phyloP scores from a whole-genome alignment of 2,888 invertebrate species.

The Timandra comae region DNA sequence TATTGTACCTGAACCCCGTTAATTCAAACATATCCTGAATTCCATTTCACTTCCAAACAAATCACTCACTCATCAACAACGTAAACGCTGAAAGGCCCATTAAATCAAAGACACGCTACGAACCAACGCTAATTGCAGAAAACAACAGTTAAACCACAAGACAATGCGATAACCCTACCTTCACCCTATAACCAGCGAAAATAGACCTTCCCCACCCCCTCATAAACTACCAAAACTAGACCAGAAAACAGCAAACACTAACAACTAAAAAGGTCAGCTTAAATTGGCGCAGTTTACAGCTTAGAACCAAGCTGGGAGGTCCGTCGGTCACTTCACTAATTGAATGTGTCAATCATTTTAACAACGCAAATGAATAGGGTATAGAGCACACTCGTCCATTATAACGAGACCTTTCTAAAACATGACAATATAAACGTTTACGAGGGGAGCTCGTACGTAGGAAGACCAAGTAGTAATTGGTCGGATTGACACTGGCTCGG shows the following conservation, averaged over 20 bases:
- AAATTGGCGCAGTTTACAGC: constrained; percentile 45
- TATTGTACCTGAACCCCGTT: neutral
- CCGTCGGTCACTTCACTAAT: constrained; percentile 81
- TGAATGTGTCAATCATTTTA: constrained; percentile 89
- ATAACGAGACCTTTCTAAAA: constrained; percentile 33
- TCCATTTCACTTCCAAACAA: constrained; percentile 28
- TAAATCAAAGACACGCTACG: constrained; percentile 62
- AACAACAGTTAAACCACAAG: constrained; percentile 65
- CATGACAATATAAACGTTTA: constrained; percentile 14
- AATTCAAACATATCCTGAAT: constrained; percentile 1
- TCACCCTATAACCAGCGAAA: constrained; percentile 34
- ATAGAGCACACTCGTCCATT: constrained; percentile 49
- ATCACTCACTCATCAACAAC: constrained; percentile 27
- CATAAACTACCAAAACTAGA: constrained; percentile 4
- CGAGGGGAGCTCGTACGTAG: constrained; percentile 10
- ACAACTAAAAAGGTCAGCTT: constrained; percentile 25
- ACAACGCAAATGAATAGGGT: constrained; percentile 80
- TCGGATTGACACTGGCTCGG: constrained; percentile 46
- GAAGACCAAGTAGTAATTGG: constrained; percentile 32
- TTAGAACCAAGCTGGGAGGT: constrained; percentile 72
- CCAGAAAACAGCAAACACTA: neutral
- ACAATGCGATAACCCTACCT: constrained; percentile 54
- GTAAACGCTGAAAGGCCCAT: constrained; percentile 63
- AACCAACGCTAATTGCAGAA: constrained; percentile 64
- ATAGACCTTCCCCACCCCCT: constrained; percentile 26